Base-by-base conservation (phyloP, 92 coral and sea anemone species). In the Paragorgia papillata region DNA sequence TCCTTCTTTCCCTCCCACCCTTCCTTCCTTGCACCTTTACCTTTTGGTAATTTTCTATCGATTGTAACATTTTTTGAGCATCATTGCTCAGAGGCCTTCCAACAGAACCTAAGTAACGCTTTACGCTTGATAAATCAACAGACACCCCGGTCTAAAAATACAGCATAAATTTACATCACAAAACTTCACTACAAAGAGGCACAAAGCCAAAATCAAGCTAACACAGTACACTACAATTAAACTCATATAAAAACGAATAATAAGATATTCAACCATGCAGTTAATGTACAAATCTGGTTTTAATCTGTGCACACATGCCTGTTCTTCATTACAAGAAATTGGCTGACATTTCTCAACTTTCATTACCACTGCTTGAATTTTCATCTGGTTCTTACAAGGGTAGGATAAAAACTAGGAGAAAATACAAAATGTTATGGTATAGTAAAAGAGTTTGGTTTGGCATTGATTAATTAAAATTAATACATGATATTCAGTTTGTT, bases 301-400 rank as follows among this genome's bases (percentile, higher is more conserved):
- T n/a, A n/a, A n/a, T n/a, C n/a, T n/a, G n/a, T n/a, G n/a, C n/a
- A n/a, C n/a, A 48, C 74, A 13, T 61, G 73, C 79, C 56, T 58
- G 48, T 31, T 79, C 22, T 34, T 73, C 32, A 27, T 79, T 14
- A 55, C 79, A 57, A 29, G 32, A 14, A 33, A 58, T 62, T 22
- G 85, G 56, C 8, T 80, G 75, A 66, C 86, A 69, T 75, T 89
- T 89, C 41, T 96, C 98, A 24, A 90, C 92, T 44, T 89, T 84
- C 40, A 94, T 92, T 41, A 94, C 98, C 71, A 90, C 92, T 1
- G 98, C 92, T 82, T 94, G 97, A 43, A 94, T 81, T 51, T 92
- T 82, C 68, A 94, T 56, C 20, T 88, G 88, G 56, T 86, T 89
- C 54, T 84, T 85, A 69, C 86, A 85, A 26, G 98, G 88, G 51